Percentiles rank a stretch among this genome's conserved stretches.
Evolutionary conservation across 2,113 vertebrate genomes (phyloP).

Genomic region (Silurus asotus): DNA sequence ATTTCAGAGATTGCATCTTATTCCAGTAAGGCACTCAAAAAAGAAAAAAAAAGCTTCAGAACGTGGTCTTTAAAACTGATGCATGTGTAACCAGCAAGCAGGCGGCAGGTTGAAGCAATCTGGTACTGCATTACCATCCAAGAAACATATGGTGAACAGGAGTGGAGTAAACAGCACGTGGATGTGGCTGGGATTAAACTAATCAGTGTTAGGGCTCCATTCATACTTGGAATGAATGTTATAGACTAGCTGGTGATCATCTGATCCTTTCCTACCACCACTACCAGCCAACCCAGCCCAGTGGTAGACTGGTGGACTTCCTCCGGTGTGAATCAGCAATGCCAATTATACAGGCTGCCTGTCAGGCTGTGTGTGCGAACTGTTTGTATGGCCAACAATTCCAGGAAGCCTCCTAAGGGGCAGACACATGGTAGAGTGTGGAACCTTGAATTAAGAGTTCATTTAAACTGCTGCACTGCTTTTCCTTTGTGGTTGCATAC

Average conservation of each 20-base stretch:
- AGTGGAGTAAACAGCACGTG: neutral
- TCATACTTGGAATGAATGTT: neutral
- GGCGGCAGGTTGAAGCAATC: conserved; percentile 9
- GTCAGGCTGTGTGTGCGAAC: conserved; percentile 50
- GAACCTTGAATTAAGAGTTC: conserved; percentile 27
- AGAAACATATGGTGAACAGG: neutral
- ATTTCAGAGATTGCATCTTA: conserved; percentile 30
- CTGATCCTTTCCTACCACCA: conserved; percentile 25
- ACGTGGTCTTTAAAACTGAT: neutral
- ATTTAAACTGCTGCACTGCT: conserved; percentile 3
- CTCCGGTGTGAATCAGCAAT: conserved; percentile 62
- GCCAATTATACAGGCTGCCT: conserved; percentile 54
- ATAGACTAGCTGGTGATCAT: conserved; percentile 21
- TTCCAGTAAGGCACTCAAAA: conserved; percentile 25
- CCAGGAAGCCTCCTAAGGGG: conserved; percentile 44
- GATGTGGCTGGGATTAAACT: neutral
- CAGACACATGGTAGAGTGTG: conserved; percentile 16
- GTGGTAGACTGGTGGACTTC: conserved; percentile 42
- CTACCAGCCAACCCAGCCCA: neutral
- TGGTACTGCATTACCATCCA: neutral
- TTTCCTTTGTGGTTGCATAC: conserved; percentile 4
- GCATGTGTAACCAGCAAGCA: neutral
- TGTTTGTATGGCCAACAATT: conserved; percentile 53
- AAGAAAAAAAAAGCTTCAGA: neutral
- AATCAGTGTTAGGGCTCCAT: conserved; percentile 28